Conservation (phyloP, 1,140 invertebrate species). For the Cotesia vestalis region DNA sequence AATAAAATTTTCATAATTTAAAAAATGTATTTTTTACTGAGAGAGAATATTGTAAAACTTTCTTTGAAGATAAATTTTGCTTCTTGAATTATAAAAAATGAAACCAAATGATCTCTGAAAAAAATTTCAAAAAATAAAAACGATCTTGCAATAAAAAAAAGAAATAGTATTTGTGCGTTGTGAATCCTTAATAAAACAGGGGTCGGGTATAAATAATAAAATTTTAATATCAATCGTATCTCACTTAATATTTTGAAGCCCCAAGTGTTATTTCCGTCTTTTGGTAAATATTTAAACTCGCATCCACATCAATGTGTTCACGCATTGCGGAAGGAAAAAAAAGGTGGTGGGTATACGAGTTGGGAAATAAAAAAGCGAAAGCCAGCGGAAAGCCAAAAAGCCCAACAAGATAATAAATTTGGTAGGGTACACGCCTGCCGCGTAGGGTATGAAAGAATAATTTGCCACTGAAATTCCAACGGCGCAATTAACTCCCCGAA, state of each 20-base stretch:
- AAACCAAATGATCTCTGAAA: too few relatives aligned
- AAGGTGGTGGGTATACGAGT: not conserved
- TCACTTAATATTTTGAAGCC: not conserved
- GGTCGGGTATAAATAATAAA: too few relatives aligned
- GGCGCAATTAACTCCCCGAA: constrained; percentile 43
- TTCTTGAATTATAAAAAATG: too few relatives aligned
- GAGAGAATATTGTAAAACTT: too few relatives aligned
- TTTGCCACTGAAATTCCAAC: constrained; percentile 44
- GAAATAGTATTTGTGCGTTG: too few relatives aligned
- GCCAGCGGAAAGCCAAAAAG: constrained; percentile 22
- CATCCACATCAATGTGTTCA: constrained; percentile 13
- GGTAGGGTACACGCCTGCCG: constrained; percentile 8
- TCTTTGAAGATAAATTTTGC: too few relatives aligned
- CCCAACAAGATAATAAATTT: constrained; percentile 37
- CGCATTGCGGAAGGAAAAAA: constrained; percentile 13
- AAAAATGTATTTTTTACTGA: too few relatives aligned
- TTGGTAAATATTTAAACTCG: constrained; percentile 21
- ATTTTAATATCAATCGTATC: not conserved
- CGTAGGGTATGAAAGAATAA: constrained; percentile 41
- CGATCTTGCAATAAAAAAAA: too few relatives aligned
- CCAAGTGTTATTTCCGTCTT: constrained; percentile 15
- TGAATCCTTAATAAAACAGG: too few relatives aligned
- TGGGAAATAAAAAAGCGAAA: not conserved
- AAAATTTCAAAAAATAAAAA: too few relatives aligned
- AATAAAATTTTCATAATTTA: too few relatives aligned